Evolutionary conservation across 2,113 vertebrate genomes (phyloP).

Genomic region (Mesocricetus auratus): DNA sequence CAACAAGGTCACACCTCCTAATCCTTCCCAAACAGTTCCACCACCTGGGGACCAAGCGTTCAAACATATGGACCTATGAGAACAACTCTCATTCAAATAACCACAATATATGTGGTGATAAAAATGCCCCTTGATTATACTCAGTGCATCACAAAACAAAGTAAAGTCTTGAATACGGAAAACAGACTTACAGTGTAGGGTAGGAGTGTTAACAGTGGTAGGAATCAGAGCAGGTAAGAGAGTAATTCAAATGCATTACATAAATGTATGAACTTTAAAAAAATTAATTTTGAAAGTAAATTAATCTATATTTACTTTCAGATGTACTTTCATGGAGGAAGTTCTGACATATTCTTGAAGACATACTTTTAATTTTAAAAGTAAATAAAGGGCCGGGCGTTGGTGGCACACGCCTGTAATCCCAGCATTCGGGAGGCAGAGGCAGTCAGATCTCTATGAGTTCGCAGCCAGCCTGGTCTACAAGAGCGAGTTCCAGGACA

Average conservation of each 20-base stretch:
- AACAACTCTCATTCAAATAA: not conserved
- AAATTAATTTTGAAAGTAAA: not conserved
- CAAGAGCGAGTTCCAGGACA: no score
- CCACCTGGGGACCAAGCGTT: not conserved
- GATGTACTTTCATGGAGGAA: not conserved
- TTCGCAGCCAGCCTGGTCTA: no score
- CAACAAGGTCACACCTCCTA: not conserved
- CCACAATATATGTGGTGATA: not conserved
- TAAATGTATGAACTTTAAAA: not conserved
- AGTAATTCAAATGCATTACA: not conserved
- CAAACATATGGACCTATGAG: not conserved
- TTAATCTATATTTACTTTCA: not conserved
- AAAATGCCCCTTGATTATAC: no score
- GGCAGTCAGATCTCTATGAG: no score
- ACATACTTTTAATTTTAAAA: not conserved
- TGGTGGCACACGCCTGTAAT: no score
- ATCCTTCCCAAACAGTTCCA: not conserved
- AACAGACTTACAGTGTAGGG: not conserved
- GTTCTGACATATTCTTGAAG: not conserved
- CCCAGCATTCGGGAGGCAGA: no score
- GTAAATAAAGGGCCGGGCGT: no score
- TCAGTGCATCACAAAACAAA: not conserved
- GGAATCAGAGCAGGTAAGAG: not conserved
- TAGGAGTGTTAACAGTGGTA: not conserved
- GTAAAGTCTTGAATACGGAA: not conserved